Evolutionary conservation across 2,113 vertebrate genomes (phyloP).

Genomic region (Sinocyclocheilus anophthalmus): DNA sequence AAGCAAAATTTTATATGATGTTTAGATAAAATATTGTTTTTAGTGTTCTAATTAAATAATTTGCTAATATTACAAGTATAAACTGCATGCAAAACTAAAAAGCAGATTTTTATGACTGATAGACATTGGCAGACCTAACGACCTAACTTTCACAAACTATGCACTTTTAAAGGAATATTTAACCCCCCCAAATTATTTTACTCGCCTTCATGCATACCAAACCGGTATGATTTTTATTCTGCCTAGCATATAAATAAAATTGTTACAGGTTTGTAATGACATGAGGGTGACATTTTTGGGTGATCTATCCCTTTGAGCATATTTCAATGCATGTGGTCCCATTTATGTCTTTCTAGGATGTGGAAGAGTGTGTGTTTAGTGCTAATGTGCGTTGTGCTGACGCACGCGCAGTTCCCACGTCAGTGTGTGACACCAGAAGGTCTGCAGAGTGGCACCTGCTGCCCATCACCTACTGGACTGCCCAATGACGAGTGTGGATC

Average conservation of each 20-base stretch:
- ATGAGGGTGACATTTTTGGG: too few relatives aligned
- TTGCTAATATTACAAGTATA: background rate
- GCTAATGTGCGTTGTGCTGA: constrained; percentile 52
- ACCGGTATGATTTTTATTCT: too few relatives aligned
- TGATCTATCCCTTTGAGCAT: background rate
- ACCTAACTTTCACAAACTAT: background rate
- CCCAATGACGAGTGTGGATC: constrained; percentile 73
- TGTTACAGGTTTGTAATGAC: too few relatives aligned
- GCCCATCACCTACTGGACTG: constrained; percentile 79
- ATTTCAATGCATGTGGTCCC: background rate
- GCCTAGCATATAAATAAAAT: too few relatives aligned
- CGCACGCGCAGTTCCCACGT: constrained; percentile 85
- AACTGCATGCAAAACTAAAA: background rate
- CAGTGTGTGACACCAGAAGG: constrained; percentile 78
- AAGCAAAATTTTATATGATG: too few relatives aligned
- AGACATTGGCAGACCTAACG: background rate
- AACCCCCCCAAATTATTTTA: background rate
- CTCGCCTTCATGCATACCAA: too few relatives aligned
- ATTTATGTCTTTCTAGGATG: constrained; percentile 52
- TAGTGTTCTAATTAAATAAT: too few relatives aligned
- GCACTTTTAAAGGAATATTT: background rate
- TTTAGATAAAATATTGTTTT: too few relatives aligned
- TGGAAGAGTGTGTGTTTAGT: constrained; percentile 57
- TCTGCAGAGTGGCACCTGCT: constrained; percentile 83
- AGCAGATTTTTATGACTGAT: background rate